Conservation (phyloP, 1,140 invertebrate species). For the Conopomorpha cramerella region DNA sequence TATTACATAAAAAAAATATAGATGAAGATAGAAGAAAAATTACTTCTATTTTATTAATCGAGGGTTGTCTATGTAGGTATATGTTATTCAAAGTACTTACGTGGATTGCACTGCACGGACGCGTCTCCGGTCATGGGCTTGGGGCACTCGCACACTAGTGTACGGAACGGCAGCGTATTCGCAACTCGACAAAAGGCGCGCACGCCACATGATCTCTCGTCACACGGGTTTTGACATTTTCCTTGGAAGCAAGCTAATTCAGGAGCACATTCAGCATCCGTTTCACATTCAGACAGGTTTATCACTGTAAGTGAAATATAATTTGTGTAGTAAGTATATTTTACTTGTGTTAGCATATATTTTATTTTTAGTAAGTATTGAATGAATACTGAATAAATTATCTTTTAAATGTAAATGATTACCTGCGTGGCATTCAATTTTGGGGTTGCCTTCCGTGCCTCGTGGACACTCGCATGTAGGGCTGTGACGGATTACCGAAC, state of each 20-base stretch:
- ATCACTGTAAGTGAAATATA: conserved; percentile 52
- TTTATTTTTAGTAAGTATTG: conserved; percentile 3
- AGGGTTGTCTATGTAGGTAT: no score
- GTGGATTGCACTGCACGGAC: conserved; percentile 76
- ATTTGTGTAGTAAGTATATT: no score
- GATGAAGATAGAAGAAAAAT: no score
- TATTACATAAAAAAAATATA: no score
- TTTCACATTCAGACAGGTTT: conserved; percentile 71
- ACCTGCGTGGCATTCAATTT: conserved; percentile 67
- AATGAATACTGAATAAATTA: not conserved
- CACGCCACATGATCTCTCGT: conserved; percentile 78
- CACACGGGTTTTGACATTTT: conserved; percentile 82
- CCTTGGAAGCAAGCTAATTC: conserved; percentile 82
- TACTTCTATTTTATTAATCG: no score
- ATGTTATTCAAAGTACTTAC: conserved; percentile 64
- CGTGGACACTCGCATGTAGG: conserved; percentile 82
- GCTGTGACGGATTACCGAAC: conserved; percentile 76
- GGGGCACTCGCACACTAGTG: conserved; percentile 85
- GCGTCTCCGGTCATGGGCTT: conserved; percentile 83
- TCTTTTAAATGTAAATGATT: conserved; percentile 12
- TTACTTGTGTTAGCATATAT: no score
- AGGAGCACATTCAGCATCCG: conserved; percentile 83
- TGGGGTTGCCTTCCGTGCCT: conserved; percentile 80
- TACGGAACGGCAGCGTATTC: conserved; percentile 82
- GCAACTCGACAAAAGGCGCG: conserved; percentile 82